Base-by-base conservation (phyloP, 2,113 vertebrate genomes). In the Cygnus atratus region DNA sequence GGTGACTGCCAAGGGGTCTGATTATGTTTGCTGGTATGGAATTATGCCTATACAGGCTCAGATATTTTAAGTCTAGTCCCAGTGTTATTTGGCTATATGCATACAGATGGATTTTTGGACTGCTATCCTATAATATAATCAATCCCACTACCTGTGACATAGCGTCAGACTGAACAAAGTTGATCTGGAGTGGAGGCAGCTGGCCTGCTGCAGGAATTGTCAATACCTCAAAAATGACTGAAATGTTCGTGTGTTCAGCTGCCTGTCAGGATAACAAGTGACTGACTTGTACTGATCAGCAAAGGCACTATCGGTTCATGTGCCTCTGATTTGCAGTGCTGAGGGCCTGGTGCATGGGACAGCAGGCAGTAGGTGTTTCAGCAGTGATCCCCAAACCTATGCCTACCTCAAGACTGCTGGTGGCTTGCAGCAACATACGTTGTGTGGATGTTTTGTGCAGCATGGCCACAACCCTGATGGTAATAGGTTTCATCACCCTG, bases 311-410 rank as follows among this genome's bases (percentile, higher is more conserved):
- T 26, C n/a, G n/a, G 39, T 8, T 9, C 50, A 52, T 43, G 19
- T 37, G 35, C 13, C 29, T 63, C 37, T 7, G 20, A 29, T 37
- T 10, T 0, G 4, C 43, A 21, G 71, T 22, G 5, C 41, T 5
- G 26, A 50, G 65, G 41, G 31, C 25, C 10, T 26, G 6, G 19
- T 0, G 7, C 1, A 2, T 35, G 12, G 25, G 41, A 13, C 57
- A 59, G 50, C 74, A 25, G 0, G 1, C 7, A 6, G 57, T 44
- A 6, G 1, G 1, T 0, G 2, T 35, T 62, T 59, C 71, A 35
- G 65, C 59, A 65, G 57, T 35, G 41, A 50, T 19, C 59, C 33
- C 55, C 54, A n/a, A 18, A 18, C 22, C 43, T 31, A 3, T 8
- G 29, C 37, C 48, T 4, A 1, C 15, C 2, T 0, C 6, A 22